Conservation (phyloP, 2,113 vertebrate genomes). For the Cranoglanis bouderius region DNA sequence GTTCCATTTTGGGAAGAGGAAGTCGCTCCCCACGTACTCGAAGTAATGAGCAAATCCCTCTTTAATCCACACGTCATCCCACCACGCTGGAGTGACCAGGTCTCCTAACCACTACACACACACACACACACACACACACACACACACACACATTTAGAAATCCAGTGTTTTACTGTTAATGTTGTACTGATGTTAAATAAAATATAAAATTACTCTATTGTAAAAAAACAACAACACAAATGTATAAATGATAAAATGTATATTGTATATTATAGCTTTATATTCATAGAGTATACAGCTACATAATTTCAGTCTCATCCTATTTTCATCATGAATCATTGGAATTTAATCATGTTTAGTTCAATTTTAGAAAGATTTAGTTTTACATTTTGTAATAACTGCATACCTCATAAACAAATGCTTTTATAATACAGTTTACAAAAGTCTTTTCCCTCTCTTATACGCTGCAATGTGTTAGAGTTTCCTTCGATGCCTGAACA, state of each 20-base stretch:
- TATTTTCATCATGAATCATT: neutral
- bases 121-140: constrained; percentile 12
- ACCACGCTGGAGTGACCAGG: constrained; percentile 96
- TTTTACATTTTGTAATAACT: too few relatives aligned
- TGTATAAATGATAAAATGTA: too few relatives aligned
- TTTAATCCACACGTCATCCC: constrained; percentile 98
- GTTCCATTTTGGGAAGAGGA: constrained; percentile 97
- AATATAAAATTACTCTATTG: neutral
- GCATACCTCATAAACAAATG: too few relatives aligned
- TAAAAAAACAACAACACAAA: too few relatives aligned
- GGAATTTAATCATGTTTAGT: too few relatives aligned
- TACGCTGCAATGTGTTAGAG: neutral
- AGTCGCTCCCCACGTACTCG: constrained; percentile 95
- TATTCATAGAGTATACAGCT: neutral
- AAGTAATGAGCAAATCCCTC: constrained; percentile 98
- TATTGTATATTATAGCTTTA: neutral
- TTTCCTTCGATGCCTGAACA: too few relatives aligned
- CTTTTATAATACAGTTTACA: too few relatives aligned
- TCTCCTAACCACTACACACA: constrained; percentile 92
- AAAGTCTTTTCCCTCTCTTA: neutral
- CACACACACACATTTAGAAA: neutral
- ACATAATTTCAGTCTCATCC: too few relatives aligned
- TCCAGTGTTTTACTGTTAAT: neutral
- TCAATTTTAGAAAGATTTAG: too few relatives aligned
- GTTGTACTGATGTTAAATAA: neutral